Conservation (phyloP, 37 sponge, comb jelly and placozoan genomes). For the Mnemiopsis leidyi region DNA sequence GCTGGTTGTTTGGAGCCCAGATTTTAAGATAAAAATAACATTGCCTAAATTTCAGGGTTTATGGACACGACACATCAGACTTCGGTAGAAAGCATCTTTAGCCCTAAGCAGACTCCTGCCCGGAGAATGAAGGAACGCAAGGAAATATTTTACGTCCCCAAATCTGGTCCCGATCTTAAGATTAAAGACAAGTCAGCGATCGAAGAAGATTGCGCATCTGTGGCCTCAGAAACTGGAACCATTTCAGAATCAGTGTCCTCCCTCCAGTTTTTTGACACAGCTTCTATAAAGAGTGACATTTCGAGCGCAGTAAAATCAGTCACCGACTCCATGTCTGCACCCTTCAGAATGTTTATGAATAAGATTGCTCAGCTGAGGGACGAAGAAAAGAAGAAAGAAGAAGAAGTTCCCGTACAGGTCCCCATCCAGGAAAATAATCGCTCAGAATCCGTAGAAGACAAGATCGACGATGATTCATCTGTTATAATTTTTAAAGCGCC, state of each 20-base stretch:
- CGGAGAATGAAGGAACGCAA: slow-evolving; percentile 42
- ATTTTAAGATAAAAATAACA: no score
- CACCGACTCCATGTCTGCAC: slow-evolving; percentile 42
- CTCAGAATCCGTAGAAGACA: not conserved
- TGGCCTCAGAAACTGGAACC: slow-evolving; percentile 47
- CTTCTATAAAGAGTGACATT: not conserved
- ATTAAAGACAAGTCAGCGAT: not conserved
- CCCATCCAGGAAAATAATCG: not conserved
- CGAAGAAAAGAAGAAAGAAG: slow-evolving; percentile 21
- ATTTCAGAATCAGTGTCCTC: slow-evolving; percentile 15
- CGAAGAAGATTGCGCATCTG: not conserved
- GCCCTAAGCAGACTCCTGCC: not conserved
- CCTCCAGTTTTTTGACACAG: slow-evolving; percentile 1
- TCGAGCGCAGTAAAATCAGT: slow-evolving; percentile 21
- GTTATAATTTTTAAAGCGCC: slow-evolving; percentile 1
- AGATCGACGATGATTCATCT: not conserved
- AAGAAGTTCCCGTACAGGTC: not conserved
- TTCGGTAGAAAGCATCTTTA: slow-evolving; percentile 23
- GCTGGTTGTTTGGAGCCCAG: no score
- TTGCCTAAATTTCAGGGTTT: slow-evolving; percentile 45
- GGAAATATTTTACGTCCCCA: slow-evolving; percentile 62
- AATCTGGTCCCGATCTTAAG: slow-evolving; percentile 48
- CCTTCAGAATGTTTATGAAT: slow-evolving; percentile 35
- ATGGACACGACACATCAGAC: slow-evolving; percentile 39
- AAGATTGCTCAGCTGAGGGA: slow-evolving; percentile 36